Evolutionary conservation across 2,888 invertebrate species (phyloP).

Genomic region (Hyles lineata): DNA sequence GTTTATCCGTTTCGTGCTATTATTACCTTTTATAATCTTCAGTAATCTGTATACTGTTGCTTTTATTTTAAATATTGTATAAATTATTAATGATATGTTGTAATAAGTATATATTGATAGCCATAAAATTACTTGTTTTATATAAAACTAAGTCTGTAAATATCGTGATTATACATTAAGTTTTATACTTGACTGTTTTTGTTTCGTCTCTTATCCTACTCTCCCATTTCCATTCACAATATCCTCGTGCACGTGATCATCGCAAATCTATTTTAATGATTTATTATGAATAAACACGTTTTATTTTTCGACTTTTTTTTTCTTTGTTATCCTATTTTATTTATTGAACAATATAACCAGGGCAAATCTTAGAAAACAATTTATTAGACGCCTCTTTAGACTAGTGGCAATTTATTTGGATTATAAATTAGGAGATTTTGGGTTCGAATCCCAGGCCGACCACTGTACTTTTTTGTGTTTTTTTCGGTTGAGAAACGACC

Average conservation of each 20-base stretch:
- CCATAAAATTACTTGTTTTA: slow-evolving; percentile 84
- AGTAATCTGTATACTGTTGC: slow-evolving; percentile 80
- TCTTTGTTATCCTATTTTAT: neutral
- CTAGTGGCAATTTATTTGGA: too few species aligned
- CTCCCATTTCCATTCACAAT: slow-evolving; percentile 10
- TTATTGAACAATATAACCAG: too few species aligned
- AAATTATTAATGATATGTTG: slow-evolving; percentile 84
- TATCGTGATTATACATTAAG: slow-evolving; percentile 85
- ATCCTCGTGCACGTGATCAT: neutral
- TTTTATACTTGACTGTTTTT: slow-evolving; percentile 83
- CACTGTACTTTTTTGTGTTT: too few species aligned
- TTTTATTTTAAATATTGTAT: slow-evolving; percentile 80
- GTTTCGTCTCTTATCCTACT: slow-evolving; percentile 57
- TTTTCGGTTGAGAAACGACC: too few species aligned
- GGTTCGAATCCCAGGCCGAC: too few species aligned
- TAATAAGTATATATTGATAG: slow-evolving; percentile 83
- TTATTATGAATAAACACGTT: slow-evolving; percentile 3
- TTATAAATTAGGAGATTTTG: too few species aligned
- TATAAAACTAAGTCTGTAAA: slow-evolving; percentile 83
- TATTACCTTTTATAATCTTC: slow-evolving; percentile 73
- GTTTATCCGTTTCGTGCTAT: slow-evolving; percentile 73
- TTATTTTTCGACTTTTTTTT: neutral
- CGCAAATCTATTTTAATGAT: neutral
- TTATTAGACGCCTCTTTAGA: too few species aligned
- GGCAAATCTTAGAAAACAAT: too few species aligned